Base-by-base conservation (phyloP, 1,140 invertebrate species). In the Drosophila sp. region DNA sequence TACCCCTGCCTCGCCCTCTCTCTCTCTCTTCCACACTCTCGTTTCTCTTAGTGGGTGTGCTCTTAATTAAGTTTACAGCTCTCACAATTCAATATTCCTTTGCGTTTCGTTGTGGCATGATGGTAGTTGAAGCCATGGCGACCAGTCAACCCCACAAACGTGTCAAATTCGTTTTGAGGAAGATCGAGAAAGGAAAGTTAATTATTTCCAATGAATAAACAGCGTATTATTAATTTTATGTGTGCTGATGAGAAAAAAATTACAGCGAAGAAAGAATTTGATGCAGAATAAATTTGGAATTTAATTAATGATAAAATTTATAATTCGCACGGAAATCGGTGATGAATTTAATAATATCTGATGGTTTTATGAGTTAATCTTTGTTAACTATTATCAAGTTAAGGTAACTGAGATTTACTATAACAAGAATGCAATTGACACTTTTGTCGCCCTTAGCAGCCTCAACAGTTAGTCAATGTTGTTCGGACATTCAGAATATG, bases 51-150 rank as follows among this genome's bases (percentile, higher is more conserved):
- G 14, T 34, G 32, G 50, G 78, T 43, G 53, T 73, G 70, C 62
- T 86, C 82, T 86, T 86, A 86, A 86, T 86, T 86, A 86, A 86
- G 81, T 86, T 87, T 86, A 87, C 81, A 86, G 81, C 82, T 87
- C 71, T 78, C 63, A 58, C 66, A 81, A 86, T 87, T 86, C 81
- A 74, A 87, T 86, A 78, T 84, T 65, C 50, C 58, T 64, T 16
- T 34, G 58, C 57, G 72, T 50, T 56, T 36, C 14, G 25, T 50
- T 62, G 32, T 43, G 66, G 50, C 43, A 62, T 61, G 76, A 21
- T 25, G 57, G 63, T 41, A 57, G 11, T 67, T 56, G 61, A 62
- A 48, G 72, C 45, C 46, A 67, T 41, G 70, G 27, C 36, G 29
- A n/a, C 59, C 29, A 16, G 27, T 36, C 5, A 50, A 67, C 50